Base-by-base conservation (phyloP, 2,797 vertebrate species). In the Crenichthys baileyi region DNA sequence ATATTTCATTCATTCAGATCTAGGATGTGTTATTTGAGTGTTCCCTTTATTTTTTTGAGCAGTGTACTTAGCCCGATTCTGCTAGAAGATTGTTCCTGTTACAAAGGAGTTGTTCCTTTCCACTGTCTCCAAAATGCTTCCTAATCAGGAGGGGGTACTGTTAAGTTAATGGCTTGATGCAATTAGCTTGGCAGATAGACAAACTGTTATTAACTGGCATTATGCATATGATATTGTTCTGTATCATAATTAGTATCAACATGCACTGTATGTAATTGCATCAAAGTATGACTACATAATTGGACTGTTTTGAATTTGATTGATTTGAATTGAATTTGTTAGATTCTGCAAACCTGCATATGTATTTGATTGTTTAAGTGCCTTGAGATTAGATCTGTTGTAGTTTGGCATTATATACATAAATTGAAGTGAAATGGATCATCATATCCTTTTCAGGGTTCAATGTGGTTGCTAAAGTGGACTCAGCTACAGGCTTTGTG, bases 401-500 rank as follows among this genome's bases (percentile, higher is more conserved):
- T 20, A 36, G 36, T 36, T 63, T 63, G 61, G 15, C 4, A 51
- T 51, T 36, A 36, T 36, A 36, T 36, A 36, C 36, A 36, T 36
- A 36, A 55, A 31, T 31, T 36, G 4, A 11, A 13, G 0, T 74
- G 9, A 48, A 7, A 63, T 13, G 73, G 67, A 39, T 72, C 6
- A 26, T 18, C 2, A 0, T 4, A 65, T 55, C 0, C 13, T 46
- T 58, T 29, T 13, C 75, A 94, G 94, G 92, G 8, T 94, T 94
- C 79, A 91, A 20, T 1, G 86, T 94, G 24, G 22, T 13, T 0
- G 74, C 67, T 5, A 81, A 81, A 44, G 94, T 93, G 44, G 89
- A 94, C 84, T 87, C 24, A 22, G 93, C 92, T 79, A 98, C 97
- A 3, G 97, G 97, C 2, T 97, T 98, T 85, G 96, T 97, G 58